phyloP scores from a whole-genome alignment of 2,797 vertebrate genomes.

The Brachymystax lenok region DNA sequence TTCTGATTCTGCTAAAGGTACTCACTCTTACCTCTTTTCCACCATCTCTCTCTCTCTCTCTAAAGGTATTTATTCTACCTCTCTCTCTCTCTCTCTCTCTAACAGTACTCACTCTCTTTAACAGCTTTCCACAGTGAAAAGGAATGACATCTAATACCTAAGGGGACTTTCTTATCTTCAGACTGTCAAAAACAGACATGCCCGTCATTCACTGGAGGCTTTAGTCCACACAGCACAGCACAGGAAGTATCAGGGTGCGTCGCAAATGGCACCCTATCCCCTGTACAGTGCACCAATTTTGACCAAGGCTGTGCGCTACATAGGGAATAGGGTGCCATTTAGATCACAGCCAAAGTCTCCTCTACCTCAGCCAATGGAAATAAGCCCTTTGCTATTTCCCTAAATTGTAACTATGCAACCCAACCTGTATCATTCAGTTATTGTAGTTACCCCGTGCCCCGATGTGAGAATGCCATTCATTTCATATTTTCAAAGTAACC shows the following conservation, averaged over 20 bases:
- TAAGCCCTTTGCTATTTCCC: slow-evolving; percentile 34
- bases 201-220: slow-evolving; percentile 75
- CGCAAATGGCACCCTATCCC: background rate
- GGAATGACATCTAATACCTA: slow-evolving; percentile 83
- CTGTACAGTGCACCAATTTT: background rate
- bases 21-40: background rate
- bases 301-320: background rate
- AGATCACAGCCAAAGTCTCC: background rate
- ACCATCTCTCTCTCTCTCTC: background rate
- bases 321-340: background rate
- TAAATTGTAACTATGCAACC: slow-evolving; percentile 39
- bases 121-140: slow-evolving; percentile 36
- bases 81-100: slow-evolving; percentile 30
- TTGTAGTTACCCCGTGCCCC: slow-evolving; percentile 41
- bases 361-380: slow-evolving; percentile 45
- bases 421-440: slow-evolving; percentile 19
- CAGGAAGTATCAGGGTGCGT: slow-evolving; percentile 19
- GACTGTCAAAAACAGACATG: slow-evolving; percentile 79
- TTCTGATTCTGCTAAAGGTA: background rate
- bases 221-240: slow-evolving; percentile 45
- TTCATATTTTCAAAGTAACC: slow-evolving; percentile 72
- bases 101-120: slow-evolving; percentile 48
- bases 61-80: slow-evolving; percentile 35
- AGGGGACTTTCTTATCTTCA: slow-evolving; percentile 79
- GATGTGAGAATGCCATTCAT: slow-evolving; percentile 67